A percentile compares a stretch with the other conserved stretches of the same genome.
Conservation (phyloP, 2,797 vertebrate genomes). For the Sphenopsis melanotis region DNA sequence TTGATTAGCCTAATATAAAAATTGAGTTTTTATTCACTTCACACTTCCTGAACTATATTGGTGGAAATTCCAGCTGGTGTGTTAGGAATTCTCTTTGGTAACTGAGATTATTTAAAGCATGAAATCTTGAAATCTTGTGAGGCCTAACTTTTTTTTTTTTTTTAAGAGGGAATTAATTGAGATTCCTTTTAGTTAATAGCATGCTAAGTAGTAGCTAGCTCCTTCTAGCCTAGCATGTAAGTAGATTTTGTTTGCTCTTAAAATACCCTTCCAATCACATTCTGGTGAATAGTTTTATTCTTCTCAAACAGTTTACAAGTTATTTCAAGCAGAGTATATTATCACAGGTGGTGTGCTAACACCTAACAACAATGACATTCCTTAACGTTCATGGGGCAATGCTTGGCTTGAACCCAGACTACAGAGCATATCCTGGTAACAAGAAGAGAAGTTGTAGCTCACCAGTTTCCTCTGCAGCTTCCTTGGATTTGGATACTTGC, state of each 20-base stretch:
- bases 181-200: background rate
- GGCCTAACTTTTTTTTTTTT: background rate
- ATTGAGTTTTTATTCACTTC: background rate
- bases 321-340: background rate
- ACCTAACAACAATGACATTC: background rate
- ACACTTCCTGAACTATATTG: background rate
- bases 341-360: background rate
- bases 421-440: background rate
- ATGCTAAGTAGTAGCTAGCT: background rate
- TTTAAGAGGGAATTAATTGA: background rate
- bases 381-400: background rate
- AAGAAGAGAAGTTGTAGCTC: background rate
- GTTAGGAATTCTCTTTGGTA: background rate
- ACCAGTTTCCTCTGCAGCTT: background rate
- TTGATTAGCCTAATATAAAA: background rate
- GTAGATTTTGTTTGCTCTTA: slow-evolving; percentile 17
- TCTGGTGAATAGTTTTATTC: background rate
- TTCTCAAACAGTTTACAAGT: background rate
- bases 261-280: slow-evolving; percentile 8
- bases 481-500: background rate
- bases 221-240: background rate
- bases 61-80: background rate
- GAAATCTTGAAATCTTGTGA: background rate
- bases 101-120: background rate
- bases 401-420: background rate